Percentiles rank a stretch among this genome's conserved stretches.
phyloP scores from a whole-genome alignment of 2,888 invertebrate genomes.

The Drosophila fungiperda region DNA sequence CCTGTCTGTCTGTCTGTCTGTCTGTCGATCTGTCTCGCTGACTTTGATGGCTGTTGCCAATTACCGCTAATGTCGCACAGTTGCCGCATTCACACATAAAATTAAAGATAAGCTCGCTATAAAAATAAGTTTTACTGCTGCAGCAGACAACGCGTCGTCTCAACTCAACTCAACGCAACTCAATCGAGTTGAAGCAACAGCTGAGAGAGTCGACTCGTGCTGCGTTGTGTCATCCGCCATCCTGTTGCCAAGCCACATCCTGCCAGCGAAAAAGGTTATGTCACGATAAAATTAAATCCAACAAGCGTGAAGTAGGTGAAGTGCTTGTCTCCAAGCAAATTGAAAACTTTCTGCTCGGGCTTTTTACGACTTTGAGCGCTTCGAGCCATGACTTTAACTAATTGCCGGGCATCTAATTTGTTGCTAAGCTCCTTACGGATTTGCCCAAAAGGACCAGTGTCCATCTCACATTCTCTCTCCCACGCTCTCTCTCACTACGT shows the following conservation, averaged over 20 bases:
- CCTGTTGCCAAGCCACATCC: conserved; percentile 27
- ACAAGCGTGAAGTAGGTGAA: conserved; percentile 76
- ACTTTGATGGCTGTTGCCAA: conserved; percentile 61
- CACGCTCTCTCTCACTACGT: not conserved
- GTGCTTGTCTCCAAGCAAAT: conserved; percentile 47
- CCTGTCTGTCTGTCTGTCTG: conserved; percentile 19
- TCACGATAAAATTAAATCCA: conserved; percentile 80
- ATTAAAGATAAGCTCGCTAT: conserved; percentile 79
- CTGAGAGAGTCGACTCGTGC: conserved; percentile 29
- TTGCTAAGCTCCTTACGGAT: conserved; percentile 44
- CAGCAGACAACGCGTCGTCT: conserved; percentile 24
- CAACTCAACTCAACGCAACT: not conserved
- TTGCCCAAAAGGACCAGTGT: conserved; percentile 40
- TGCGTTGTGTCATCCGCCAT: conserved; percentile 16
- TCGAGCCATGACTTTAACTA: conserved; percentile 49
- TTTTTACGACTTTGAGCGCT: conserved; percentile 56
- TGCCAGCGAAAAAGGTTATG: conserved; percentile 73
- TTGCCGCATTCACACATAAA: conserved; percentile 79
- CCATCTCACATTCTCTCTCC: conserved; percentile 24
- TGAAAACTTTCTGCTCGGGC: conserved; percentile 65
- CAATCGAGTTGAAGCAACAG: conserved; percentile 45
- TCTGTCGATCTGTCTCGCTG: conserved; percentile 5
- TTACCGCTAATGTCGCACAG: conserved; percentile 80
- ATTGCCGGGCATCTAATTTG: conserved; percentile 60
- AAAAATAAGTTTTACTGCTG: conserved; percentile 78